Conservation (phyloP, 2,888 invertebrate genomes). For the Ormyrus nitidulus region DNA sequence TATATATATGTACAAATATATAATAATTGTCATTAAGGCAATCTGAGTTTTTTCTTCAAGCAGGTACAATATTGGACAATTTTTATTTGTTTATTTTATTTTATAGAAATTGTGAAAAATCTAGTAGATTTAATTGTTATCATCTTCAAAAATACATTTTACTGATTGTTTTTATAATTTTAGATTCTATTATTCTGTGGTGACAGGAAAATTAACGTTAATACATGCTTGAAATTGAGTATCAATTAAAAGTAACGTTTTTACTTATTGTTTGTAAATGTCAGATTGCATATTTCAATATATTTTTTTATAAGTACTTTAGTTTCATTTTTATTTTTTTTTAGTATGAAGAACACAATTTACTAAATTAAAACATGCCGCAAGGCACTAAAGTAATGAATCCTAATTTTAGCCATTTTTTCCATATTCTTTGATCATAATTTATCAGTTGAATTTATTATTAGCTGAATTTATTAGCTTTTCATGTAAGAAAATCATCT, state of each 20-base stretch:
- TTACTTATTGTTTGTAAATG: slow-evolving; percentile 50
- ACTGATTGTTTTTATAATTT: background rate
- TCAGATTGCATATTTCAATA: slow-evolving; percentile 52
- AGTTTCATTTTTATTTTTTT: slow-evolving; percentile 43
- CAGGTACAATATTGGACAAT: slow-evolving; percentile 66
- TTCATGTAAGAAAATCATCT: slow-evolving; percentile 9
- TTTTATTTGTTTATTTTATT: slow-evolving; percentile 14
- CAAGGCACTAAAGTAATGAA: slow-evolving; percentile 55
- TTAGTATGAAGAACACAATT: slow-evolving; percentile 44
- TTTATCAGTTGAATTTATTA: too few relatives aligned
- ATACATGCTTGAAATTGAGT: slow-evolving; percentile 56
- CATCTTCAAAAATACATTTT: too few relatives aligned
- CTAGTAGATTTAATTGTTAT: too few relatives aligned
- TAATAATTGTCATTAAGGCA: slow-evolving; percentile 73
- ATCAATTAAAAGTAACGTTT: slow-evolving; percentile 48
- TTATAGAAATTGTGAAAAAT: slow-evolving; percentile 48
- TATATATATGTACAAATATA: slow-evolving; percentile 67
- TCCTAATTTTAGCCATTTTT: slow-evolving; percentile 38
- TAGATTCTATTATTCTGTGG: slow-evolving; percentile 41
- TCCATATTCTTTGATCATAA: slow-evolving; percentile 1
- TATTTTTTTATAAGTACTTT: slow-evolving; percentile 44
- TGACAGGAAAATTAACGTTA: slow-evolving; percentile 38
- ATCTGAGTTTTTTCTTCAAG: slow-evolving; percentile 71
- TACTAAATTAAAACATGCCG: slow-evolving; percentile 52
- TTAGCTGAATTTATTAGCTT: slow-evolving; percentile 35